Conservation (phyloP, 2,797 vertebrate genomes). For the Aldrovandia affinis region DNA sequence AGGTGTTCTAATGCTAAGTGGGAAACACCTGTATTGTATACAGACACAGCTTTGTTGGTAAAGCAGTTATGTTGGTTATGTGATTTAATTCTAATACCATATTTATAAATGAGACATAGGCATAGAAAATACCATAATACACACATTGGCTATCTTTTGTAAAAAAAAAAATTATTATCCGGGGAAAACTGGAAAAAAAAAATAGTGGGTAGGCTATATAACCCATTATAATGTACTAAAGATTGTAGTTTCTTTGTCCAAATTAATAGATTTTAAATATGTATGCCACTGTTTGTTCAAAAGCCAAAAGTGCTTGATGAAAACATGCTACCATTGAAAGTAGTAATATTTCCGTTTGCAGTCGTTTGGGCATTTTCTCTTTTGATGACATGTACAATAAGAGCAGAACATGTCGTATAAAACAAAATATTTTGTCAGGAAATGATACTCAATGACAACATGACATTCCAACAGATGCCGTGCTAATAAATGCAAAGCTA, state of each 20-base stretch:
- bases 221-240: too few species aligned
- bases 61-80: not conserved
- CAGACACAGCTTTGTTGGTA: not conserved
- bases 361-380: not conserved
- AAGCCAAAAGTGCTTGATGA: not conserved
- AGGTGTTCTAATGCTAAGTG: not conserved
- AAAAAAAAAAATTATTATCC: too few species aligned
- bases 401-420: not conserved
- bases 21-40: slow-evolving; percentile 12
- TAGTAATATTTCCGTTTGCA: not conserved
- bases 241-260: too few species aligned
- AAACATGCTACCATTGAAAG: not conserved
- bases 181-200: too few species aligned
- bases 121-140: too few species aligned
- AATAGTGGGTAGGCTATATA: too few species aligned
- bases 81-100: not conserved
- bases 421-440: not conserved
- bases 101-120: not conserved
- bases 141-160: too few species aligned
- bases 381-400: not conserved
- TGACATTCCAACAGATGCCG: not conserved
- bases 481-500: not conserved
- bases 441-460: not conserved
- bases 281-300: too few species aligned
- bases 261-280: too few species aligned